A percentile compares a stretch with the other conserved stretches of the same genome.
Conservation (phyloP, 1,140 invertebrate genomes). For the Caenorhabditis briggsae region DNA sequence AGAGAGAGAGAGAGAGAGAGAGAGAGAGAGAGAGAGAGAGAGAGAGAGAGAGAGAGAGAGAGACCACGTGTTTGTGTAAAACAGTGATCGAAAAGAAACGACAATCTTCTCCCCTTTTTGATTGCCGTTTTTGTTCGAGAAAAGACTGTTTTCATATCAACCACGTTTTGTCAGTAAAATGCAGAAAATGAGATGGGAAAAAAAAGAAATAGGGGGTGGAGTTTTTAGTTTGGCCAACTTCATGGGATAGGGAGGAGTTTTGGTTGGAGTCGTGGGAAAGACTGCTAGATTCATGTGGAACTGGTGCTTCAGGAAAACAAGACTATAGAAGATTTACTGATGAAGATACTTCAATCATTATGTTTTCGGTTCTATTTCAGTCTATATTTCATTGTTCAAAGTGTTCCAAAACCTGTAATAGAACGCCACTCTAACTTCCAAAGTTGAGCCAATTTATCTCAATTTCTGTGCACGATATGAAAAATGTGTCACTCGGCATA, state of each 20-base stretch:
- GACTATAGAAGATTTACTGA: background rate
- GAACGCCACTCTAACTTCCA: no score
- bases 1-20: no score
- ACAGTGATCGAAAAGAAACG: conserved; percentile 41
- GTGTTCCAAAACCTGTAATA: no score
- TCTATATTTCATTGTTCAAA: no score
- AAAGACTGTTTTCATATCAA: conserved; percentile 22
- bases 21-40: no score
- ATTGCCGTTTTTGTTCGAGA: background rate
- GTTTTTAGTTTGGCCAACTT: conserved; percentile 22
- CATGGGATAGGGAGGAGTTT: background rate
- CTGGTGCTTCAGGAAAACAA: no score
- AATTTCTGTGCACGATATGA: no score
- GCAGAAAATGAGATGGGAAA: background rate
- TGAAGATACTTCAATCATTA: background rate
- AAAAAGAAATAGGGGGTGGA: conserved; percentile 1
- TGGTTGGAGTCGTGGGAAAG: background rate
- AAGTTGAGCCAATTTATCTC: no score
- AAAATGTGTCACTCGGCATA: no score
- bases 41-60: background rate
- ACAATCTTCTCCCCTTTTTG: background rate
- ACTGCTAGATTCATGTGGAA: no score
- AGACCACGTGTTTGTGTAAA: conserved; percentile 38
- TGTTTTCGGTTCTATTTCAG: no score
- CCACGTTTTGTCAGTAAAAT: conserved; percentile 29